These are phyloP conservation scores for Mystacornis crossleyi DNA, from an alignment of 2,113 vertebrate species.

Conservation along the genomic window DNA sequence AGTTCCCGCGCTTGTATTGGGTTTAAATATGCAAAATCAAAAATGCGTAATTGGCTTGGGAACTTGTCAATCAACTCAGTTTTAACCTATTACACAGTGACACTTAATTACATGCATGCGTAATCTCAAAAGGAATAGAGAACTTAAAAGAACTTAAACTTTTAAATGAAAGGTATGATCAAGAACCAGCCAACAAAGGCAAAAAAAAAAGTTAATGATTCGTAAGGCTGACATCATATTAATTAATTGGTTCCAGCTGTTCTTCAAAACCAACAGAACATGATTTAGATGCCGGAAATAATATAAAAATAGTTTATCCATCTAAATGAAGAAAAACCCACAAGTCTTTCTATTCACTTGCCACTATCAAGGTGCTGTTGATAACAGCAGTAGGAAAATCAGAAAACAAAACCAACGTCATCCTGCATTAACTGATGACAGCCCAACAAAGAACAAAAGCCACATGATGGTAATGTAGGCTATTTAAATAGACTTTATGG, in stretches of 20 bases:
- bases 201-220: background rate
- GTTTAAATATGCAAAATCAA: no score
- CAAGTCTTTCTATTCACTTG: background rate
- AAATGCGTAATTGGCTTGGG: no score
- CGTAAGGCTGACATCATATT: background rate
- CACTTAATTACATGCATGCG: background rate
- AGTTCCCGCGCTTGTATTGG: no score
- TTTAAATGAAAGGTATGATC: background rate
- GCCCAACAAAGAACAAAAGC: background rate
- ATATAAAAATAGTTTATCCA: background rate
- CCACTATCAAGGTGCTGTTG: background rate
- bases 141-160: background rate
- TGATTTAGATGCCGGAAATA: background rate
- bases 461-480: background rate
- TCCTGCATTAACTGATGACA: background rate
- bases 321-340: background rate
- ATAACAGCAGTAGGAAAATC: background rate
- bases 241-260: background rate
- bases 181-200: background rate
- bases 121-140: background rate
- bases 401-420: background rate
- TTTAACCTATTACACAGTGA: background rate
- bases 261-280: background rate
- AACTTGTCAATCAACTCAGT: no score
- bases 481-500: background rate